A percentile compares a stretch with the other conserved stretches of the same genome.
phyloP scores from a whole-genome alignment of 1,140 invertebrate species.

The Sarcophaga peregrina region DNA sequence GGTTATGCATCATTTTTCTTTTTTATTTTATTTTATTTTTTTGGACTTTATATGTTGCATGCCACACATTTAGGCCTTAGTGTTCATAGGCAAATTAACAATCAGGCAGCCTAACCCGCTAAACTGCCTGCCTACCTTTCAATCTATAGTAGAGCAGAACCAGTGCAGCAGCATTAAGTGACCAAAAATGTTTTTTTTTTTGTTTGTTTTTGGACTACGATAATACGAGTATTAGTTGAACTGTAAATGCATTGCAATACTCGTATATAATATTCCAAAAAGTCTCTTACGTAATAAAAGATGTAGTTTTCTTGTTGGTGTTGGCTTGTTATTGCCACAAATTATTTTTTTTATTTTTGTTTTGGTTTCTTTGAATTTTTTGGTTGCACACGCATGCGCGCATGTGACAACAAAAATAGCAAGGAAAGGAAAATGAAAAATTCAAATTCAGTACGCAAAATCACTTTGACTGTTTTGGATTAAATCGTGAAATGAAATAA shows the following conservation, averaged over 20 bases:
- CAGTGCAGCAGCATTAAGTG: background rate
- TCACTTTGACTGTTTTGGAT: slow-evolving; percentile 6
- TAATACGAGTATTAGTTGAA: background rate
- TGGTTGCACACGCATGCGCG: slow-evolving; percentile 22
- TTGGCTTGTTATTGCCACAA: background rate
- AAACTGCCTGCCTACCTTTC: background rate
- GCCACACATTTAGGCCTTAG: slow-evolving; percentile 2
- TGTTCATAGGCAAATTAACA: no score
- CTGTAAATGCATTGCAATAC: background rate
- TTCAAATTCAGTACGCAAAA: slow-evolving; percentile 4
- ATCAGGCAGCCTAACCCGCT: slow-evolving; percentile 10
- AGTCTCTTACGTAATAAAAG: slow-evolving; percentile 19
- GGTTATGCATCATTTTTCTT: slow-evolving; percentile 20
- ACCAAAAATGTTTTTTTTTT: background rate
- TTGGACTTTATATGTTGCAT: background rate
- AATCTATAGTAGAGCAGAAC: background rate
- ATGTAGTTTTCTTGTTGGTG: slow-evolving; percentile 19
- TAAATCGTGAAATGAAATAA: background rate
- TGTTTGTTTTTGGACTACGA: background rate
- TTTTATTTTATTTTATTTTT: background rate
- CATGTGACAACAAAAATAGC: background rate
- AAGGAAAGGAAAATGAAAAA: background rate
- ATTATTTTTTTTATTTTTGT: background rate
- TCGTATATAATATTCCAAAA: background rate
- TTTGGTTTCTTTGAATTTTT: background rate